phyloP scores from a whole-genome alignment of 2,113 vertebrate species.

The Heterotis niloticus region DNA sequence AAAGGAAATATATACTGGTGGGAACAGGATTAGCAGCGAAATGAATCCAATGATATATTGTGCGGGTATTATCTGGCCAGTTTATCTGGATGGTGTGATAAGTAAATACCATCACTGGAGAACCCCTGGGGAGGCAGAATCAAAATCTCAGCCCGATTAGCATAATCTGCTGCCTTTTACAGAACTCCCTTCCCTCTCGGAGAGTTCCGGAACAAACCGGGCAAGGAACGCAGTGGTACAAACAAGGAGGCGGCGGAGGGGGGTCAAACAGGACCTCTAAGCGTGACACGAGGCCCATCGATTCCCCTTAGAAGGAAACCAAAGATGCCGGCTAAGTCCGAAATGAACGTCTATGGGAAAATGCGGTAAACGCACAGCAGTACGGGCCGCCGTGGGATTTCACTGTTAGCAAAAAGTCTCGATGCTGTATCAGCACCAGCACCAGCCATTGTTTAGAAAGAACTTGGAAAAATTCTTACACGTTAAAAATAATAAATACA shows the following conservation, averaged over 20 bases:
- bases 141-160: conserved; percentile 38
- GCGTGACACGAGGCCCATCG: not conserved
- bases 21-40: conserved; percentile 44
- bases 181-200: conserved; percentile 16
- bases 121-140: conserved; percentile 36
- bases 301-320: too few species aligned
- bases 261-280: not conserved
- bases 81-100: conserved; percentile 47
- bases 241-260: not conserved
- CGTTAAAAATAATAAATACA: too few species aligned
- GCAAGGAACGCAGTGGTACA: not conserved
- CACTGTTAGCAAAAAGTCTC: too few species aligned
- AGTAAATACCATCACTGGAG: conserved; percentile 46
- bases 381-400: too few species aligned
- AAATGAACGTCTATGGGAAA: too few species aligned
- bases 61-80: conserved; percentile 40
- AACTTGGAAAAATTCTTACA: too few species aligned
- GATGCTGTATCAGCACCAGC: too few species aligned
- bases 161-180: conserved; percentile 39
- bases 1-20: conserved; percentile 39
- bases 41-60: conserved; percentile 43
- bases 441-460: too few species aligned
- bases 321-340: too few species aligned
- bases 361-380: too few species aligned
- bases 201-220: not conserved